Conservation (phyloP, 2,797 vertebrate species). For the Danio choprae region DNA sequence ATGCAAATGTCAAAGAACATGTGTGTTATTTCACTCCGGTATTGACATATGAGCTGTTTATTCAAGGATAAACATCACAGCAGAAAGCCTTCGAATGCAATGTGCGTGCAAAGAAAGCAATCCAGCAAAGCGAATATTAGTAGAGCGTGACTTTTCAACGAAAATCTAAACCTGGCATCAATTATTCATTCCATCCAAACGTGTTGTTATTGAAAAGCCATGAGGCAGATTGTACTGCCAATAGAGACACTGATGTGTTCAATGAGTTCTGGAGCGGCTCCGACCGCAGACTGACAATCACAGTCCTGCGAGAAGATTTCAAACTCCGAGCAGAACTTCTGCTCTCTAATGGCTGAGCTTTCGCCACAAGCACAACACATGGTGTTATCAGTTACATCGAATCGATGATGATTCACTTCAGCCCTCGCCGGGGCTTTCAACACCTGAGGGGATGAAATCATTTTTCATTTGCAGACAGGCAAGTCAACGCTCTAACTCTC, state of each 20-base stretch:
- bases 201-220: conserved; percentile 32
- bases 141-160: not conserved
- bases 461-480: conserved; percentile 13
- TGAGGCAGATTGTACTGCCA: conserved; percentile 11
- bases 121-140: conserved; percentile 6
- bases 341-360: conserved; percentile 2
- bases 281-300: not conserved
- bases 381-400: conserved; percentile 29
- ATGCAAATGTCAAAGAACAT: not conserved
- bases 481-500: conserved; percentile 11
- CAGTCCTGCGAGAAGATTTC: not conserved
- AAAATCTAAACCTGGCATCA: not conserved
- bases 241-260: conserved; percentile 18
- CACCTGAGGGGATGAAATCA: conserved; percentile 31
- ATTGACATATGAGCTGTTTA: not conserved
- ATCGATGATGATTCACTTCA: conserved; percentile 27
- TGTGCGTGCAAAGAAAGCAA: not conserved
- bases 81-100: conserved; percentile 2
- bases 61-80: not conserved
- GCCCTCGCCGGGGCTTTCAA: not conserved
- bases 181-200: conserved; percentile 1
- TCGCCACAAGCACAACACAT: conserved; percentile 32
- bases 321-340: conserved; percentile 22
- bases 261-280: not conserved
- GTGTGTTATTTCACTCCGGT: not conserved